Base-by-base conservation (phyloP, 2,888 invertebrate species). In the Thereva nobilitata region DNA sequence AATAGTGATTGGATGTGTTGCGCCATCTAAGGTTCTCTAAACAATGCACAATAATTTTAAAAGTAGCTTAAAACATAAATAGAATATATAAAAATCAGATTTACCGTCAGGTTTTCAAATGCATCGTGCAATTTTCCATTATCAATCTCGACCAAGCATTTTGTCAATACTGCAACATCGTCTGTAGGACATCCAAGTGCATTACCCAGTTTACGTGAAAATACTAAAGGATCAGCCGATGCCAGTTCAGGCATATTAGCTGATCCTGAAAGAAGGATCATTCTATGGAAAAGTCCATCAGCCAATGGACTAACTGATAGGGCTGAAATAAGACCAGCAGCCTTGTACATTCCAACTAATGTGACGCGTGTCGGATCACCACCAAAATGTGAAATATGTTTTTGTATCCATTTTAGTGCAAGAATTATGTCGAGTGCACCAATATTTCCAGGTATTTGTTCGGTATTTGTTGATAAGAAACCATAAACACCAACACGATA, bases 231-330 rank as follows among this genome's bases (percentile, higher is more conserved):
- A 53, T 77, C 68, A 6, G 64, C 65, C 68, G 82, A 80, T 9
- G 80, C 73, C 0, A 79, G 77, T 79, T 81, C 82, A n/a, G 77
- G 75, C 53, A 79, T 76, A 8, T 80, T 68, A 0, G 78, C 76
- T 38, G 81, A 78, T 0, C 83, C 83, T 68, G 82, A 82, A 69
- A 82, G 80, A 5, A 79, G 72, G 52, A 83, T 83, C 1, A 76
- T 79, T 56, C 77, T 73, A 59, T 77, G 76, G 70, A 83, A 82
- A 47, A 83, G 73, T 35, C 76, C 79, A 78, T 73, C 47, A 5
- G 70, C 75, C n/a, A 77, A 69, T 23, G 79, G 78, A 68, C 77
- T 78, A 40, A 76, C 68, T 52, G 76, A 67, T 67, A 81, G 74
- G 5, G 79, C 73, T 0, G 78, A 76, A 0, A 81, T 81, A 2